These are phyloP conservation scores for Hippocampus guttulatus DNA, from an alignment of 2,113 vertebrate species.

Conservation along the genomic window DNA sequence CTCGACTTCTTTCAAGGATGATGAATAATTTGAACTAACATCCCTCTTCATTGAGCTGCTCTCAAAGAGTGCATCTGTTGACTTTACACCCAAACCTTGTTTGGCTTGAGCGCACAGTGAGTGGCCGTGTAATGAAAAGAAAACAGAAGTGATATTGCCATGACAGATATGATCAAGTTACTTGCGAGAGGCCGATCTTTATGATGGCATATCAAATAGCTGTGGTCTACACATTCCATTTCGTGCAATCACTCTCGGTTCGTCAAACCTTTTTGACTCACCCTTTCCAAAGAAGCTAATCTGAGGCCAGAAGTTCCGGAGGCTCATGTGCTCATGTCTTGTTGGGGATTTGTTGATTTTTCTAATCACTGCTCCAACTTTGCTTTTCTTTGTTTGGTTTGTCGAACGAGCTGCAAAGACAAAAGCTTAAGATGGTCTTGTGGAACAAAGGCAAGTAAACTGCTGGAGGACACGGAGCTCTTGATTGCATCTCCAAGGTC, in stretches of 20 bases:
- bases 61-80: neutral
- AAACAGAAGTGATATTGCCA: conserved; percentile 75
- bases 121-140: conserved; percentile 75
- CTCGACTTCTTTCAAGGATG: neutral
- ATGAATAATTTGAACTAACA: neutral
- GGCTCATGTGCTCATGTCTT: conserved; percentile 73
- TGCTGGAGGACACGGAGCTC: conserved; percentile 48
- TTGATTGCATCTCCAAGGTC: conserved; percentile 65
- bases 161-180: conserved; percentile 70
- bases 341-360: conserved; percentile 72
- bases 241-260: conserved; percentile 30
- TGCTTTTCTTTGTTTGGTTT: conserved; percentile 69
- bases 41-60: neutral
- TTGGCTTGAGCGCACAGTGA: conserved; percentile 68
- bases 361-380: conserved; percentile 68
- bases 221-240: conserved; percentile 40
- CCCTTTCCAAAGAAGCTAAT: conserved; percentile 70
- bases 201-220: conserved; percentile 66
- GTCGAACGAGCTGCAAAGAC: conserved; percentile 61
- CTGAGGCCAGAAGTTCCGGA: conserved; percentile 42
- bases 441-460: conserved; percentile 51
- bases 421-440: conserved; percentile 47
- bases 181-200: conserved; percentile 54
- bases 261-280: conserved; percentile 64
- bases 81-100: conserved; percentile 61